Conservation (phyloP, 2,888 invertebrate species). For the Pollenia griseotomentosa region DNA sequence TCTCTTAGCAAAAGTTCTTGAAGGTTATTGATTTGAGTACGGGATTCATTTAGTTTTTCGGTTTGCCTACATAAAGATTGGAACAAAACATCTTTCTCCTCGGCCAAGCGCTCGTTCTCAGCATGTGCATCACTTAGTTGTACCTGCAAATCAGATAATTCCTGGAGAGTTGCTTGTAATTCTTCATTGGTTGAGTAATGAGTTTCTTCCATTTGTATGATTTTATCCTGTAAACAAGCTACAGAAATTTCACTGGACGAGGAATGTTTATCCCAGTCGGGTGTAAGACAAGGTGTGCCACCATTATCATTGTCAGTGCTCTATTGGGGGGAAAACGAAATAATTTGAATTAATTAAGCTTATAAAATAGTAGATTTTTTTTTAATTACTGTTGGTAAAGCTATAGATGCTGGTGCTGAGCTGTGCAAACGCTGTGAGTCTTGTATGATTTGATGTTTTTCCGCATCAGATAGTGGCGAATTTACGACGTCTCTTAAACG, state of each 20-base stretch:
- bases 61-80: conserved; percentile 96
- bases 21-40: conserved; percentile 92
- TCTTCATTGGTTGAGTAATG: conserved; percentile 93
- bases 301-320: conserved; percentile 80
- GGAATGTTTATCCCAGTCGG: conserved; percentile 97
- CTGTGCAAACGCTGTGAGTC: conserved; percentile 90
- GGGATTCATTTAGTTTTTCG: conserved; percentile 94
- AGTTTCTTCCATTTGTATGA: conserved; percentile 86
- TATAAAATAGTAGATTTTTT: background rate
- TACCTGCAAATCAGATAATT: conserved; percentile 94
- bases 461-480: conserved; percentile 92
- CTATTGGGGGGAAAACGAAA: conserved; percentile 34
- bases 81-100: conserved; percentile 94
- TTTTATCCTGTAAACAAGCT: conserved; percentile 96
- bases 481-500: conserved; percentile 91
- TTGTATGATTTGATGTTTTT: conserved; percentile 91
- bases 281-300: conserved; percentile 89
- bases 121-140: conserved; percentile 94
- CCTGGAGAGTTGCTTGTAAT: conserved; percentile 96
- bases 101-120: conserved; percentile 93
- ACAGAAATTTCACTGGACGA: conserved; percentile 96
- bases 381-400: conserved; percentile 84
- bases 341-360: background rate
- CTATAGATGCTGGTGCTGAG: conserved; percentile 92
- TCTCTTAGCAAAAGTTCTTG: conserved; percentile 91